Conservation (phyloP, 2,888 invertebrate genomes). For the Priapulus caudatus region DNA sequence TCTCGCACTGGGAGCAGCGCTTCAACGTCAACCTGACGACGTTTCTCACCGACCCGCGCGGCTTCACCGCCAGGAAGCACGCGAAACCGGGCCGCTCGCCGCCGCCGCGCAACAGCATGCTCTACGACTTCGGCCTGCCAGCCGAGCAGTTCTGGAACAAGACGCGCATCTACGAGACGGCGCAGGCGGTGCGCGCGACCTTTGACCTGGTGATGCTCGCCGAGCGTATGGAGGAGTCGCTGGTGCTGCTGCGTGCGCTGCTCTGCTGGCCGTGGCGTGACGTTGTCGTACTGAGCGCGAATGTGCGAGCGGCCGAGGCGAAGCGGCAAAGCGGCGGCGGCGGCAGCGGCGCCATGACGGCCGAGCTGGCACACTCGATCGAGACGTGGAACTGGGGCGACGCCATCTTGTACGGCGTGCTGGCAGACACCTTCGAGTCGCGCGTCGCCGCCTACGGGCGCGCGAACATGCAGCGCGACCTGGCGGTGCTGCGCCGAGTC, state of each 20-base stretch:
- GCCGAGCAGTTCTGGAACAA: background rate
- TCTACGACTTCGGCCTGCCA: constrained; percentile 7
- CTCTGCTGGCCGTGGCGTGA: background rate
- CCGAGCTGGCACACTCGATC: background rate
- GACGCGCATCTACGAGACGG: background rate
- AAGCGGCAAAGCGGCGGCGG: too few species aligned
- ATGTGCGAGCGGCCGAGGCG: background rate
- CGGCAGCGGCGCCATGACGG: too few species aligned
- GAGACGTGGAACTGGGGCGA: constrained; percentile 1
- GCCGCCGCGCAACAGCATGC: constrained; percentile 4
- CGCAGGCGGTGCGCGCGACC: background rate
- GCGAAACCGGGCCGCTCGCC: background rate
- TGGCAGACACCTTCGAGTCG: background rate
- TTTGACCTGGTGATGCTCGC: background rate
- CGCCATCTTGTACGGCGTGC: background rate
- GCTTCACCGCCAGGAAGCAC: too few species aligned
- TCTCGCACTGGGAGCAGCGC: background rate
- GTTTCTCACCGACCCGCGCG: constrained; percentile 5
- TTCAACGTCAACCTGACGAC: constrained; percentile 1
- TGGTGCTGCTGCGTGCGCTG: background rate
- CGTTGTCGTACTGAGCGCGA: background rate
- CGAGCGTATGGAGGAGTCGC: background rate
- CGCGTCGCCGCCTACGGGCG: background rate
- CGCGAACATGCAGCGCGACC: background rate
- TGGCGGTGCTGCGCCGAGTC: background rate